These are phyloP conservation scores for Centrocercus urophasianus DNA, from an alignment of 2,113 vertebrate species.

Conservation along the genomic window DNA sequence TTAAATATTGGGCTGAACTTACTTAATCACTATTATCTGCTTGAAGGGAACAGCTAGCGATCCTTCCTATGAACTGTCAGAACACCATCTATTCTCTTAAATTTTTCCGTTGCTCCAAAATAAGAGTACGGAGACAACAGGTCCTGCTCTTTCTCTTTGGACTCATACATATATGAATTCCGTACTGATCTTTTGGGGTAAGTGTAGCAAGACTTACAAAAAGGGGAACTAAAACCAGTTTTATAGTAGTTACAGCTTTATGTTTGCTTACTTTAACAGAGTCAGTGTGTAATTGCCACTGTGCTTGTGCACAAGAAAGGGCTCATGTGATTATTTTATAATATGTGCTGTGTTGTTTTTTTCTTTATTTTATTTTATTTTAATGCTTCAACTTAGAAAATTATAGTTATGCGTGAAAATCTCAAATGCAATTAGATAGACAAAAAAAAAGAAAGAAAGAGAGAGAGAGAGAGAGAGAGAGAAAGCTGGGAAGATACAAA, in stretches of 20 bases:
- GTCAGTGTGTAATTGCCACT: not conserved
- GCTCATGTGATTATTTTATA: not conserved
- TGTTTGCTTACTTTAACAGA: not conserved
- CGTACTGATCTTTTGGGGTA: not conserved
- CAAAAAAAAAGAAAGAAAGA: not conserved
- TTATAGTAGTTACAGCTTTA: not conserved
- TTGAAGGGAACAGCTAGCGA: rapidly evolving
- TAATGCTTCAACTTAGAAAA: not conserved
- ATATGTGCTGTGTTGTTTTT: not conserved
- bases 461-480: not conserved
- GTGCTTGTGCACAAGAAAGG: not conserved
- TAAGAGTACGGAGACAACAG: not conserved
- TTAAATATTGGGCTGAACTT: not conserved
- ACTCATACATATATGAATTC: not conserved
- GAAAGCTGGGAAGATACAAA: too few relatives aligned
- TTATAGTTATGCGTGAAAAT: not conserved
- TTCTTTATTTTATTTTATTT: not conserved
- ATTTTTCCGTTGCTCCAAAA: not conserved
- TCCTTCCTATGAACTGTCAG: not conserved
- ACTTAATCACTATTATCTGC: not conserved
- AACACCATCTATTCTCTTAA: not conserved
- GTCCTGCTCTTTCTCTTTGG: not conserved
- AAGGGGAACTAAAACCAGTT: not conserved
- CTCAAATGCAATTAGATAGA: not conserved
- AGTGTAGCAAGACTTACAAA: not conserved